These are phyloP conservation scores for Masticophis lateralis DNA, from an alignment of 2,797 vertebrate species.

Conservation along the genomic window DNA sequence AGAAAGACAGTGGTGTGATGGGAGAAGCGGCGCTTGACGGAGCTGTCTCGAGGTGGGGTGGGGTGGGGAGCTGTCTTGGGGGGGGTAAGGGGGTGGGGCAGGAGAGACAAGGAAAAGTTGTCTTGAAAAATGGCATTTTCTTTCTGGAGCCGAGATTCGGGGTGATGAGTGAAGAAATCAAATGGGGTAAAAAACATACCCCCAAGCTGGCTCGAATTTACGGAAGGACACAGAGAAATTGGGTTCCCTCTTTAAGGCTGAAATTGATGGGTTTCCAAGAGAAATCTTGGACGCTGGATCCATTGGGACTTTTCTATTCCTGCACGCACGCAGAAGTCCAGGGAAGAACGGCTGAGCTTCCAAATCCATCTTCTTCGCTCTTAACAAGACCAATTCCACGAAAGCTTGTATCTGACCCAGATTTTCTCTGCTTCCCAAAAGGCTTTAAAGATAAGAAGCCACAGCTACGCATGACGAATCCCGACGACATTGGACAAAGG, in stretches of 20 bases:
- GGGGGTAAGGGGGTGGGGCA: accelerated
- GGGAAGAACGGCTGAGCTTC: neutral
- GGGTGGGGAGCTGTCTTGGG: neutral
- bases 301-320: neutral
- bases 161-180: neutral
- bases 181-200: neutral
- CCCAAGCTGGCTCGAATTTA: neutral
- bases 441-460: too few species aligned
- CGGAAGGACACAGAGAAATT: neutral
- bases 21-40: accelerated
- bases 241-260: neutral
- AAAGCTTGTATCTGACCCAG: neutral
- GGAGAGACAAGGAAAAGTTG: neutral
- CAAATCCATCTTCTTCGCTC: neutral
- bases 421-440: neutral
- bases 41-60: neutral
- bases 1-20: accelerated
- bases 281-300: neutral
- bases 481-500: neutral
- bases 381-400: neutral
- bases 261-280: neutral
- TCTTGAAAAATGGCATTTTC: neutral
- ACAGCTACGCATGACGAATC: neutral
- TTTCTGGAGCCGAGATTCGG: neutral
- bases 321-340: neutral